Percentiles rank a stretch among this genome's conserved stretches.
Conservation (phyloP, 2,113 vertebrate genomes). For the Steatornis caripensis region DNA sequence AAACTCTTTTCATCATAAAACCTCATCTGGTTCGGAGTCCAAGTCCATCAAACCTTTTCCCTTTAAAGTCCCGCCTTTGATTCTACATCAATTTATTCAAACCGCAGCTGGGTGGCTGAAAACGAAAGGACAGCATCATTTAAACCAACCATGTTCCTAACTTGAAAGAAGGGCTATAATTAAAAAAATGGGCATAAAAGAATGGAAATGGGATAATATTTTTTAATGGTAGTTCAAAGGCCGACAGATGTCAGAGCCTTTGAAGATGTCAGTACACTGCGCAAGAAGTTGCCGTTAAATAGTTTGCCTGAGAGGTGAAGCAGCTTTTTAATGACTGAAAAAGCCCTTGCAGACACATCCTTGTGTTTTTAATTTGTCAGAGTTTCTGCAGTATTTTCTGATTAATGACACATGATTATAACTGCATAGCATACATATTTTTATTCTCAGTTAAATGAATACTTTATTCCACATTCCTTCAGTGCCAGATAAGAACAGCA, state of each 20-base stretch:
- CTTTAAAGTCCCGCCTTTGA: constrained; percentile 97
- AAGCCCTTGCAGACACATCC: constrained; percentile 80
- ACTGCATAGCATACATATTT: constrained; percentile 81
- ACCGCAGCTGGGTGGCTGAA: constrained; percentile 94
- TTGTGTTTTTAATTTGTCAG: constrained; percentile 84
- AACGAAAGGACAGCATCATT: constrained; percentile 87
- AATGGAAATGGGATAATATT: constrained; percentile 89
- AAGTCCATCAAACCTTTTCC: constrained; percentile 95
- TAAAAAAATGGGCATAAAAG: constrained; percentile 96
- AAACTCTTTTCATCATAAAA: constrained; percentile 99
- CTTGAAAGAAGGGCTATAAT: constrained; percentile 92
- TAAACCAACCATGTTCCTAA: constrained; percentile 85
- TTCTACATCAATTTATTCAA: constrained; percentile 95
- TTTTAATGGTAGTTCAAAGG: constrained; percentile 90
- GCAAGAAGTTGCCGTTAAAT: constrained; percentile 79
- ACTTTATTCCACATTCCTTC: constrained; percentile 77
- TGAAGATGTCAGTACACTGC: constrained; percentile 85
- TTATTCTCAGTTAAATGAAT: constrained; percentile 75
- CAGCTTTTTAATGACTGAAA: constrained; percentile 78
- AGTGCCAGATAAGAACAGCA: constrained; percentile 71
- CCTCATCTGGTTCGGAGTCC: constrained; percentile 98
- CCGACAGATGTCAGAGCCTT: constrained; percentile 91
- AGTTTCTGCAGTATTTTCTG: constrained; percentile 81
- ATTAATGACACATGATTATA: constrained; percentile 82
- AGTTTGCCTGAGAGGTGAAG: constrained; percentile 79